These are phyloP conservation scores for Rhadinocentrus ornatus DNA, from an alignment of 2,797 vertebrate species.

Conservation along the genomic window DNA sequence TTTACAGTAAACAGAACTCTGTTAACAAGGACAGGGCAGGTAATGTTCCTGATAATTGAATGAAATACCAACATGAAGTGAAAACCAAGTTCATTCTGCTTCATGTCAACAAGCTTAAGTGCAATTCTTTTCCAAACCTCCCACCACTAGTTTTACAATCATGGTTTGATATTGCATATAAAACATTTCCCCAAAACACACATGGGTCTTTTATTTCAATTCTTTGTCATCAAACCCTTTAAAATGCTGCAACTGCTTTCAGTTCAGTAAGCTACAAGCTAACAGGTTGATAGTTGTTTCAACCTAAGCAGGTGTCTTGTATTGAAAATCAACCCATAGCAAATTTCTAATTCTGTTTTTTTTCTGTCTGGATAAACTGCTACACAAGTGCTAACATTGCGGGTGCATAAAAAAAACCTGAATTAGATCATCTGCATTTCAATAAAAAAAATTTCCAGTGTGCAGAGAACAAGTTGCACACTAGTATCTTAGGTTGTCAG, in stretches of 20 bases:
- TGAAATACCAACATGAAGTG: background rate
- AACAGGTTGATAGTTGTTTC: background rate
- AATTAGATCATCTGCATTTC: too few species aligned
- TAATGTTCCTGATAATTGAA: background rate
- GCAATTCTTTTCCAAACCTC: background rate
- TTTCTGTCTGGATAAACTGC: too few species aligned
- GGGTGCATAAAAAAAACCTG: too few species aligned
- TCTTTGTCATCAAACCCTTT: background rate
- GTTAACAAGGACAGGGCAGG: conserved; percentile 1
- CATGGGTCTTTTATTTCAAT: too few species aligned
- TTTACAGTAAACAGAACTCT: conserved; percentile 53
- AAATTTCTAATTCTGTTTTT: background rate
- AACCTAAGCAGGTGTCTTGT: background rate
- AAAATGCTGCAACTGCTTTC: background rate
- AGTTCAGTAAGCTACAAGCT: background rate
- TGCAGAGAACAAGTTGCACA: too few species aligned
- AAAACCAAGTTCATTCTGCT: background rate
- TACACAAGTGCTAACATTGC: too few species aligned
- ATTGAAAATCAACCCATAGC: too few species aligned
- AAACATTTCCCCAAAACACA: too few species aligned
- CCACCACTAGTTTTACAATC: too few species aligned
- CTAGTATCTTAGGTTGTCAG: background rate
- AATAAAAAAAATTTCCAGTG: too few species aligned
- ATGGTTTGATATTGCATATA: too few species aligned
- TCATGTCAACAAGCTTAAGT: background rate